A percentile compares a stretch with the other conserved stretches of the same genome.
These are phyloP conservation scores for Delphinapterus leucas DNA, from an alignment of 2,113 vertebrate genomes.

Conservation along the genomic window DNA sequence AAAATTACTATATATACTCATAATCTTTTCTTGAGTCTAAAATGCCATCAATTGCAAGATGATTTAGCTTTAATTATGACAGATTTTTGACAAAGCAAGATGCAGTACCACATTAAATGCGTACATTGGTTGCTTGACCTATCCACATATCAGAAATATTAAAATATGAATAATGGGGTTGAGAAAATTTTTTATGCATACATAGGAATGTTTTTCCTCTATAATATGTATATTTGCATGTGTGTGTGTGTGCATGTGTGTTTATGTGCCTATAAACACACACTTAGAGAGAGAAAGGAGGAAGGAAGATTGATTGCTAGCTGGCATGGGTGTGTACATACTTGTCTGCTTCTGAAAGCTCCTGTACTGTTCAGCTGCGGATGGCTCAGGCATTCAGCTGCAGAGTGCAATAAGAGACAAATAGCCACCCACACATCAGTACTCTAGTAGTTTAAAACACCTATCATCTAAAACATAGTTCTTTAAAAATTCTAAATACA, in stretches of 20 bases:
- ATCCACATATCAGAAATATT: background rate
- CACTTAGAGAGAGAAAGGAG: background rate
- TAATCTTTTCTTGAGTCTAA: background rate
- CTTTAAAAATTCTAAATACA: slow-evolving; percentile 46
- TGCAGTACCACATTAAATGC: background rate
- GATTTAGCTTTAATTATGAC: background rate
- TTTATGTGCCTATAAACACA: background rate
- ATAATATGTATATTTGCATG: background rate
- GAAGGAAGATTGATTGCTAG: background rate
- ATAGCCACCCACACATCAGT: background rate
- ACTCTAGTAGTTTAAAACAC: slow-evolving; percentile 49
- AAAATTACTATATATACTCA: background rate
- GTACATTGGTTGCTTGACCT: background rate
- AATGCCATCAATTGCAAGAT: background rate
- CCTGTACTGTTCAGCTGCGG: background rate
- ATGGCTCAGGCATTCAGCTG: slow-evolving; percentile 32
- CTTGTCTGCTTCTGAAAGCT: slow-evolving; percentile 1
- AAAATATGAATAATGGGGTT: background rate
- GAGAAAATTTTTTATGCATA: background rate
- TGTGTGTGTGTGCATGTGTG: background rate
- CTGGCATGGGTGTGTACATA: background rate
- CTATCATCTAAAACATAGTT: slow-evolving; percentile 49
- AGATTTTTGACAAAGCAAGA: slow-evolving; percentile 25
- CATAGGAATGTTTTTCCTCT: background rate
- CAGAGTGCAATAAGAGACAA: slow-evolving; percentile 46